phyloP scores from a whole-genome alignment of 2,113 vertebrate species.

The Sphyrna mokarran region DNA sequence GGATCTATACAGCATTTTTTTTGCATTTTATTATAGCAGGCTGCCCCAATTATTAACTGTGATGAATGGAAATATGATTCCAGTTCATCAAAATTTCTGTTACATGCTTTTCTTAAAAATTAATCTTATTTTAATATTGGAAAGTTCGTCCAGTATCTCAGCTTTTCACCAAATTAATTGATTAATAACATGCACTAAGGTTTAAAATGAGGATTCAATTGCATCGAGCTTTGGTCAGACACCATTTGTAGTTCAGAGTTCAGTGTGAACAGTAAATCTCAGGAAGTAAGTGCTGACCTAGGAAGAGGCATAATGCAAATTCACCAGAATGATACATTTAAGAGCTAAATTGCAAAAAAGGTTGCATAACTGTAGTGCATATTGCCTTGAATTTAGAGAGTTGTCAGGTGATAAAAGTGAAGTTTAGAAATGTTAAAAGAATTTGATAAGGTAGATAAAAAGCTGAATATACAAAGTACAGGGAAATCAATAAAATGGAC shows the following conservation, averaged over 20 bases:
- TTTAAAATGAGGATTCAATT: background rate
- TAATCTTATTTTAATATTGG: background rate
- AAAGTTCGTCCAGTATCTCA: background rate
- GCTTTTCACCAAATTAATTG: background rate
- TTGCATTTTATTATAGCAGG: background rate
- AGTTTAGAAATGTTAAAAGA: no score
- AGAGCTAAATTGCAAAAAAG: background rate
- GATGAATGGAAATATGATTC: background rate
- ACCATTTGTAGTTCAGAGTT: background rate
- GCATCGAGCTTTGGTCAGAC: background rate
- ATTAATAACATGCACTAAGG: background rate
- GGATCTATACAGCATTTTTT: background rate
- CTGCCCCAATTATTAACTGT: background rate
- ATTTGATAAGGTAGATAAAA: no score
- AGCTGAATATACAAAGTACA: no score
- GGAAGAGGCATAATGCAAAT: background rate
- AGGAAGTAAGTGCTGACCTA: background rate
- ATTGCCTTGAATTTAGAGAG: no score
- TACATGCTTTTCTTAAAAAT: background rate
- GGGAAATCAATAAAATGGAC: no score
- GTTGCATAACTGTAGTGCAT: background rate
- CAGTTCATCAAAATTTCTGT: background rate
- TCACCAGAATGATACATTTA: background rate
- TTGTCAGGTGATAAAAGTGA: no score
- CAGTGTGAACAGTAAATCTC: background rate